A percentile compares a stretch with the other conserved stretches of the same genome.
phyloP scores from a whole-genome alignment of 2,888 invertebrate species.

The Caenorhabditis macrosperma region DNA sequence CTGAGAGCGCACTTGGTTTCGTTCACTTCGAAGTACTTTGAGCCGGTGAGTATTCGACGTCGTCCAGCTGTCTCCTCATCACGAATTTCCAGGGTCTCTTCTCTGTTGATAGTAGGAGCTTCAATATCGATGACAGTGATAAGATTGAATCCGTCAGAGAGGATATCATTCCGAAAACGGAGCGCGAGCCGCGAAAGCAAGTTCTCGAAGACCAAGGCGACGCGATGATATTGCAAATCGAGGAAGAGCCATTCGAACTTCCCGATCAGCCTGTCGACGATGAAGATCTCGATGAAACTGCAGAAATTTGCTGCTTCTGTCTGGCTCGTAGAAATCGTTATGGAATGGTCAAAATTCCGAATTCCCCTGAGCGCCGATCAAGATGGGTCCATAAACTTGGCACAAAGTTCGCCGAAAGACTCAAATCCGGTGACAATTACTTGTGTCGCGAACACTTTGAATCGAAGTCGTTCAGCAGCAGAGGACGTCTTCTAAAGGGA shows the following conservation, averaged over 20 bases:
- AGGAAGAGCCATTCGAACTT: not conserved
- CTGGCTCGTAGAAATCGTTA: not conserved
- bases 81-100: no score
- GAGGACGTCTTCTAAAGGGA: slow-evolving; percentile 10
- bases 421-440: not conserved
- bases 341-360: slow-evolving; percentile 1
- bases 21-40: no score
- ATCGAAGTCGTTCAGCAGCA: not conserved
- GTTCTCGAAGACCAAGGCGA: not conserved
- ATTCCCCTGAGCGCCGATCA: not conserved
- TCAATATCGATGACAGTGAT: not conserved
- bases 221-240: not conserved
- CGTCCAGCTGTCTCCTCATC: no score
- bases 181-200: slow-evolving; percentile 12
- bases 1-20: no score
- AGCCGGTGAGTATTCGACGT: no score
- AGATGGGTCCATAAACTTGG: slow-evolving; percentile 13
- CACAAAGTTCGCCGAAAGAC: not conserved
- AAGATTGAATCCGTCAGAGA: no score
- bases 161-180: not conserved
- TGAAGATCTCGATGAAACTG: not conserved
- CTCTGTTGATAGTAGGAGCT: not conserved
- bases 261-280: not conserved
- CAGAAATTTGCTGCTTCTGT: slow-evolving; percentile 8
- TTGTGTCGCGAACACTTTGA: slow-evolving; percentile 16